These are phyloP conservation scores for Podarcis lilfordi DNA, from an alignment of 2,797 vertebrate species.

Conservation along the genomic window DNA sequence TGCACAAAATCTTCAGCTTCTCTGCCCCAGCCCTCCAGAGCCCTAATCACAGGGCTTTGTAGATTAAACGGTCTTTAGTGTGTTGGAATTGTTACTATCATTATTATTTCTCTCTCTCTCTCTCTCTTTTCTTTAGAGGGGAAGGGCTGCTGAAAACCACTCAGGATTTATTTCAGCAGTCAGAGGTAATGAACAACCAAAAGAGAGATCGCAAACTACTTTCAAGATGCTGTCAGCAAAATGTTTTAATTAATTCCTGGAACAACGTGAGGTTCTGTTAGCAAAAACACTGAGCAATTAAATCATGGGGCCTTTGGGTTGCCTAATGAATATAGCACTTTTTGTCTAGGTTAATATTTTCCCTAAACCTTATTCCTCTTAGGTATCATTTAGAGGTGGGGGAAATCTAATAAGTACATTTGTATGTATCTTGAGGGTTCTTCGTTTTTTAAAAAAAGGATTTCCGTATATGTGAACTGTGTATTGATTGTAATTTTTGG, in stretches of 20 bases:
- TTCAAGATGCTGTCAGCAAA: slow-evolving; percentile 4
- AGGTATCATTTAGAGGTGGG: background rate
- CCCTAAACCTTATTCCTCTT: background rate
- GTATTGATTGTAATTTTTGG: no score
- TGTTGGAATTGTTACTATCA: background rate
- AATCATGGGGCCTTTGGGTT: background rate
- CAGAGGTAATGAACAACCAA: slow-evolving; percentile 84
- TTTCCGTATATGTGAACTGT: no score
- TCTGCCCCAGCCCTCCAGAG: background rate
- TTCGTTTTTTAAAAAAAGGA: no score
- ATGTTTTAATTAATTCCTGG: background rate
- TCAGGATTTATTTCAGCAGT: slow-evolving; percentile 95
- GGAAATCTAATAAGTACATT: background rate
- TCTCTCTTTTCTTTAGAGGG: slow-evolving; percentile 82
- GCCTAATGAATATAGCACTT: background rate
- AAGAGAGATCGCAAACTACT: background rate
- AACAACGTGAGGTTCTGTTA: background rate
- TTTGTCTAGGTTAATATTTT: background rate
- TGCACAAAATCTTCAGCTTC: background rate
- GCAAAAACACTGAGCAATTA: background rate
- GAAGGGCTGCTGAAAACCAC: slow-evolving; percentile 97
- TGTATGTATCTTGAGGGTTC: background rate
- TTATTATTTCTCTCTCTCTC: slow-evolving; percentile 19
- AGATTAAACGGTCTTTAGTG: slow-evolving; percentile 13
- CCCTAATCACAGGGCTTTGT: background rate